Base-by-base conservation (phyloP, 2,888 invertebrate genomes). In the Latheticus oryzae region DNA sequence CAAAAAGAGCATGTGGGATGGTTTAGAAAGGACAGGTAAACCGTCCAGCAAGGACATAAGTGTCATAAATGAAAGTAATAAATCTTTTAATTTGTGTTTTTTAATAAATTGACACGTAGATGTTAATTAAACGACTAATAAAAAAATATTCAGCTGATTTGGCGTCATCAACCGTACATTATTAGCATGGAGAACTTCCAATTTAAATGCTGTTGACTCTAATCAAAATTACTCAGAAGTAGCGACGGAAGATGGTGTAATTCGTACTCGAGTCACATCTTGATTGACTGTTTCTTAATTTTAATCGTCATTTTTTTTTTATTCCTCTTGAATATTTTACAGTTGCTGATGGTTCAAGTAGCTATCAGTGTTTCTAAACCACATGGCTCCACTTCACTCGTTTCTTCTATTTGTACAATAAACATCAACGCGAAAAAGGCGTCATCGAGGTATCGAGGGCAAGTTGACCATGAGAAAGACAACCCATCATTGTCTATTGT, bases 401-500 rank as follows among this genome's bases (percentile, higher is more conserved):
- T 37, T 48, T 35, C 35, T 47, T 47, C 9, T 48, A 37, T 48
- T 48, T 35, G 17, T n/a, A 2, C 5, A 26, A 8, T 23, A 35
- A 32, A 35, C 26, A 45, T 11, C 15, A 33, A 5, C 17, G 42
- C 40, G 16, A 43, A 45, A 54, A 51, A 43, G 19, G 19, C 12
- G 11, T 21, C n/a, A 19, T 54, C 12, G 19, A 45, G 43, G 43
- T 35, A 54, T 54, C 19, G 37, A 3, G 30, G 26, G 38, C 51
- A 35, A 54, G 45, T 53, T 24, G 53, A 43, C 42, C 53, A 54
- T 54, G 54, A 19, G 54, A 54, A 45, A 47, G 12, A 30, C 23
- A 17, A 13, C 16, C 30, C 28, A 13, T 26, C 24, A 53, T 45
- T 45, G 54, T 35, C 45, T 38, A 54, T 54, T 54, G 54, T 54